phyloP scores from a whole-genome alignment of 2,888 invertebrate species.

The Ennomos fuscantarius region DNA sequence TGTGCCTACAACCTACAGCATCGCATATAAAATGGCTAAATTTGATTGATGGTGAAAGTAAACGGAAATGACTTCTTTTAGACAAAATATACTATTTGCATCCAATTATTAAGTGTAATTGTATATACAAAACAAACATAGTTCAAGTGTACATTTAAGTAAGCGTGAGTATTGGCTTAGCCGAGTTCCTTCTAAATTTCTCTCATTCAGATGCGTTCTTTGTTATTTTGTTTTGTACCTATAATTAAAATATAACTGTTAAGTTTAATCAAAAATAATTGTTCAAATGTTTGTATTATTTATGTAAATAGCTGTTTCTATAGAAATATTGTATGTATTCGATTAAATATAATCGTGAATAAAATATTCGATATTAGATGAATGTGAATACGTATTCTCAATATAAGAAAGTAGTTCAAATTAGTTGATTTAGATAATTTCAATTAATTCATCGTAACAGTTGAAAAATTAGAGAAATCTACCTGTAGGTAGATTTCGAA shows the following conservation, averaged over 20 bases:
- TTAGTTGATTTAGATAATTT: conserved; percentile 61
- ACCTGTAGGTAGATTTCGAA: neutral
- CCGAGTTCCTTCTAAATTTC: conserved; percentile 16
- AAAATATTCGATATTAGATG: conserved; percentile 61
- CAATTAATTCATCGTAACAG: neutral
- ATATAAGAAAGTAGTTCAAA: conserved; percentile 64
- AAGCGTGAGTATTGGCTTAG: conserved; percentile 26
- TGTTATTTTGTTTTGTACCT: conserved; percentile 77
- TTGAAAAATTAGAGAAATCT: neutral
- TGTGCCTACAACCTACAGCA: neutral
- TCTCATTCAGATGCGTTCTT: conserved; percentile 35
- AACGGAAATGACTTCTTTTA: neutral
- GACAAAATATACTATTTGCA: neutral
- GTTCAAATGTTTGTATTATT: conserved; percentile 82
- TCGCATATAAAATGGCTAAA: conserved; percentile 2
- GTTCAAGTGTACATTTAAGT: conserved; percentile 2
- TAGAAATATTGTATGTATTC: conserved; percentile 63
- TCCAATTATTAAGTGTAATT: neutral
- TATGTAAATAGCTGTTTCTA: conserved; percentile 72
- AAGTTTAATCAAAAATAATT: conserved; percentile 74
- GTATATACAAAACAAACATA: neutral
- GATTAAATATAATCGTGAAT: conserved; percentile 31
- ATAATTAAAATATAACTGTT: conserved; percentile 66
- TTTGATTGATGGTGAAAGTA: neutral
- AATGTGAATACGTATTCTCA: conserved; percentile 61